phyloP scores from a whole-genome alignment of 2,888 invertebrate genomes.

The Thumatha senex region DNA sequence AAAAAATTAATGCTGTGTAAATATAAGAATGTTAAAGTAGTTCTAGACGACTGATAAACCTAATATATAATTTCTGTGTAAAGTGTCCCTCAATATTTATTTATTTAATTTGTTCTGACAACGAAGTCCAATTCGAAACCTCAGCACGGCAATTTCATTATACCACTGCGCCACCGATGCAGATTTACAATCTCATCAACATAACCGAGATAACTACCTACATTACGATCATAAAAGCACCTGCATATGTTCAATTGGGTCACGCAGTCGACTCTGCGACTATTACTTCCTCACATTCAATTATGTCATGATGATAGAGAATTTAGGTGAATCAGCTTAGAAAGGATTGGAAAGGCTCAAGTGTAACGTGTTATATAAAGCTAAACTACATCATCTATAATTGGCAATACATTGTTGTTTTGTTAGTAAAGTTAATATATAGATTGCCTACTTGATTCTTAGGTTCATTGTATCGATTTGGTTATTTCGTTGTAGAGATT shows the following conservation, averaged over 20 bases:
- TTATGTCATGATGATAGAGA: constrained; percentile 28
- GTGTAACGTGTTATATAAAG: constrained; percentile 29
- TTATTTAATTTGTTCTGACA: too few species aligned
- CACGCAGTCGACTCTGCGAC: not conserved
- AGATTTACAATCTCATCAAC: too few species aligned
- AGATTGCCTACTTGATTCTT: not conserved
- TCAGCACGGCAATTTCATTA: too few species aligned
- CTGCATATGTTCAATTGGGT: not conserved
- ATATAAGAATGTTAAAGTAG: too few species aligned
- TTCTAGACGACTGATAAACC: too few species aligned
- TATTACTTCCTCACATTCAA: constrained; percentile 15
- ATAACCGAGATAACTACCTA: not conserved
- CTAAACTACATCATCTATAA: not conserved
- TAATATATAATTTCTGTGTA: too few species aligned
- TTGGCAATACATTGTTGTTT: constrained; percentile 6
- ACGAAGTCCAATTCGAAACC: too few species aligned
- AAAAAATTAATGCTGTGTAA: too few species aligned
- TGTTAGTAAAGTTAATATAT: not conserved
- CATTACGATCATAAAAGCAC: not conserved
- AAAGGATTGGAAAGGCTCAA: constrained; percentile 43
- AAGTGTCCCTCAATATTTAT: too few species aligned
- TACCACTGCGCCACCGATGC: too few species aligned
- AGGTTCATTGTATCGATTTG: too few species aligned
- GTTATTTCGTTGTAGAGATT: too few species aligned
- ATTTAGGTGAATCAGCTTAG: constrained; percentile 32